A percentile compares a stretch with the other conserved stretches of the same genome.
Evolutionary conservation across 2,888 invertebrate species (phyloP).

Genomic region (Athripsodes cinereus): DNA sequence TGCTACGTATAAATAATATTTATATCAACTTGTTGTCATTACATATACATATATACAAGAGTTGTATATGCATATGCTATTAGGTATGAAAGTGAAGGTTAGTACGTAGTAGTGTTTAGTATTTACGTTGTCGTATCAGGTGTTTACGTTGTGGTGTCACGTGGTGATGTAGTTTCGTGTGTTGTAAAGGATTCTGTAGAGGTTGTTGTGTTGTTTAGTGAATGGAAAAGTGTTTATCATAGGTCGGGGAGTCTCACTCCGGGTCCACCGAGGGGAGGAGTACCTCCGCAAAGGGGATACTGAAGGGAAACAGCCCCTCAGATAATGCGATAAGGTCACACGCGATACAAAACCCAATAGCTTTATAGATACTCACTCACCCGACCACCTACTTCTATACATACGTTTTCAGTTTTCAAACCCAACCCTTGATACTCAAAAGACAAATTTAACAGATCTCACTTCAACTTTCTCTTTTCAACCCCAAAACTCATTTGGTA

Average conservation of each 20-base stretch:
- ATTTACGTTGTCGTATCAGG: neutral
- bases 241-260: conserved; percentile 10
- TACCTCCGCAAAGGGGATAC: neutral
- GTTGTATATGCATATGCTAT: too few relatives aligned
- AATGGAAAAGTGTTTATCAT: conserved; percentile 16
- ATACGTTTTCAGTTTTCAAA: too few relatives aligned
- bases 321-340: conserved; percentile 4
- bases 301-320: conserved; percentile 4
- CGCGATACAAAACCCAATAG: neutral
- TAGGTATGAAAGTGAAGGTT: too few relatives aligned
- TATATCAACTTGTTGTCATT: too few relatives aligned
- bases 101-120: too few relatives aligned
- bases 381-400: too few relatives aligned
- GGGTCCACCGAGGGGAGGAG: neutral
- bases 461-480: too few relatives aligned
- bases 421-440: too few relatives aligned
- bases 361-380: neutral
- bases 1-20: too few relatives aligned
- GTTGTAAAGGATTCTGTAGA: neutral
- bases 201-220: neutral
- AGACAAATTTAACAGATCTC: too few relatives aligned
- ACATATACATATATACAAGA: too few relatives aligned
- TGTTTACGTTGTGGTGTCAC: neutral
- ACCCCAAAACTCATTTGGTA: too few relatives aligned
- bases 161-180: neutral